Conservation (phyloP, 2,113 vertebrate genomes). For the Sarotherodon lohbergeri region DNA sequence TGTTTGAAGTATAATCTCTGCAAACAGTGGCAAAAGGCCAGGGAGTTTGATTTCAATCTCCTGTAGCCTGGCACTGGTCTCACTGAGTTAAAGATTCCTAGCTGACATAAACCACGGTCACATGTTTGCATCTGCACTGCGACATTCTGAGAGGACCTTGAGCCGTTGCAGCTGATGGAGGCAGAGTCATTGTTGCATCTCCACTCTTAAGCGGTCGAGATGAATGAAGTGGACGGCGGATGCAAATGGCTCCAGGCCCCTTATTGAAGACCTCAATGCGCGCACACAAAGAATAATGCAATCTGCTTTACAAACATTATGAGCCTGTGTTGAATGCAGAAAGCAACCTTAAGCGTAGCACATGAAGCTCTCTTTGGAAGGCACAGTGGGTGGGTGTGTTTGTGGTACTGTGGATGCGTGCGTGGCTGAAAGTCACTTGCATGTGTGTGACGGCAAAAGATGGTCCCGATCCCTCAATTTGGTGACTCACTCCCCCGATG, state of each 20-base stretch:
- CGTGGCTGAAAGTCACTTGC: not conserved
- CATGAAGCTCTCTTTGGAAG: not conserved
- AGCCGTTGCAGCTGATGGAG: not conserved
- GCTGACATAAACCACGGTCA: not conserved
- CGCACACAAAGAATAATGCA: not conserved
- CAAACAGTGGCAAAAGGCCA: not conserved
- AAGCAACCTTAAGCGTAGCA: not conserved
- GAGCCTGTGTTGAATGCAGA: not conserved
- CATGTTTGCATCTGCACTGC: not conserved
- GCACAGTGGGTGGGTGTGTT: not conserved
- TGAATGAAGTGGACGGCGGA: not conserved
- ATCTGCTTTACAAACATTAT: not conserved
- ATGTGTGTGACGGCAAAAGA: not conserved
- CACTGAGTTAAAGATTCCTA: not conserved
- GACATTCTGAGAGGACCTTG: not conserved
- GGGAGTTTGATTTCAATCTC: accelerated
- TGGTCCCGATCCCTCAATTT: not conserved
- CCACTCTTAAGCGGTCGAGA: not conserved
- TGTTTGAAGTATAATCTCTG: not conserved
- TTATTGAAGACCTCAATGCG: not conserved
- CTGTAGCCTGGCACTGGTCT: not conserved
- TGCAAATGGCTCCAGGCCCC: not conserved
- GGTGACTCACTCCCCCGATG: conserved; percentile 41
- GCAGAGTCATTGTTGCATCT: not conserved
- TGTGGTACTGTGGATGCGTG: not conserved